Evolutionary conservation across 2,113 vertebrate genomes (phyloP).

Genomic region (Callorhinus ursinus): DNA sequence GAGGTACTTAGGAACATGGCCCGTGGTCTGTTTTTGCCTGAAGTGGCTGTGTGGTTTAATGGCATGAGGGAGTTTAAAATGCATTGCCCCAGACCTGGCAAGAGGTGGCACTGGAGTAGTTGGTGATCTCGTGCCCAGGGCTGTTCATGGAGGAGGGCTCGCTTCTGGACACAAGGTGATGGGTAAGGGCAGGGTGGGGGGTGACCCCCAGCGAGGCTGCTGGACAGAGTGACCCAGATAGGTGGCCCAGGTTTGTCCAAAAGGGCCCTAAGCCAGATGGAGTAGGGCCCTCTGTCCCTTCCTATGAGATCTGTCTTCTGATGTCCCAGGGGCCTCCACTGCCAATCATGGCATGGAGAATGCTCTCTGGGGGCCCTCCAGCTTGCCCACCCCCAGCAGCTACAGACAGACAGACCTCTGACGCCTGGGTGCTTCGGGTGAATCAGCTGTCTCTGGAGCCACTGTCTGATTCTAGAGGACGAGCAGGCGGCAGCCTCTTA

Average conservation of each 20-base stretch:
- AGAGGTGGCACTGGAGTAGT: background rate
- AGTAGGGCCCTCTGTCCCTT: background rate
- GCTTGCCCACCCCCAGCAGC: background rate
- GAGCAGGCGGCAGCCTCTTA: rapidly evolving
- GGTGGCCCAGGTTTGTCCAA: background rate
- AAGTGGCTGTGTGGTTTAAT: background rate
- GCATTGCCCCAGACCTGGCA: too few species aligned
- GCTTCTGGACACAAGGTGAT: too few species aligned
- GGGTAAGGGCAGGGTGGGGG: background rate
- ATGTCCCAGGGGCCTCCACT: background rate
- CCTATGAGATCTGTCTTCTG: background rate
- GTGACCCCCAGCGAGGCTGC: background rate
- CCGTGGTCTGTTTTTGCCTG: background rate
- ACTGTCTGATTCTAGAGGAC: background rate
- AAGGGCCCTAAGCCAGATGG: background rate
- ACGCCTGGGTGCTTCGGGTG: background rate
- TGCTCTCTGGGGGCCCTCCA: too few species aligned
- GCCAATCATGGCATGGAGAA: background rate
- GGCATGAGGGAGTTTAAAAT: background rate
- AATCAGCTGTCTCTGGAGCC: background rate
- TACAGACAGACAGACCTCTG: background rate
- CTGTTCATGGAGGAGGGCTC: background rate
- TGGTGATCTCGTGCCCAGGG: background rate
- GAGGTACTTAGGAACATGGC: background rate
- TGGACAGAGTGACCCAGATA: background rate